Conservation (phyloP, 2,888 invertebrate species). For the Craniophora ligustri region DNA sequence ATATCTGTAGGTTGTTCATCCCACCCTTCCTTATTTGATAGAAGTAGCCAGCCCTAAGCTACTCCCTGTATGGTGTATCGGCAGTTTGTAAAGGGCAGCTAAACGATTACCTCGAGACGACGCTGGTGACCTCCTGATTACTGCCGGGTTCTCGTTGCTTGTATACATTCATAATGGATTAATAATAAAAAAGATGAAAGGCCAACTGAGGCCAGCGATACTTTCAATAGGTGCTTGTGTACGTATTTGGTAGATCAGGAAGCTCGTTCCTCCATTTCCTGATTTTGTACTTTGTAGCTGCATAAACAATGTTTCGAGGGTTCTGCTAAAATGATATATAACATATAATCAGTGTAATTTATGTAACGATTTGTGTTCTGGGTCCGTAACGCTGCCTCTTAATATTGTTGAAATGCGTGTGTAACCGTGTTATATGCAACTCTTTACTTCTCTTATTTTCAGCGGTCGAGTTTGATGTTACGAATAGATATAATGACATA, state of each 20-base stretch:
- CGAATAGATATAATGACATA: conserved; percentile 1
- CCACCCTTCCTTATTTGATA: conserved; percentile 18
- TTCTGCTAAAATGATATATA: conserved; percentile 20
- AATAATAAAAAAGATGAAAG: conserved; percentile 74
- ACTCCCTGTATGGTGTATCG: conserved; percentile 68
- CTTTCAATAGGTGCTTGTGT: conserved; percentile 63
- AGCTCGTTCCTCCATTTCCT: conserved; percentile 68
- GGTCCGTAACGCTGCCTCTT: conserved; percentile 10
- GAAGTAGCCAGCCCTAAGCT: conserved; percentile 48
- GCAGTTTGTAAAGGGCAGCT: conserved; percentile 72
- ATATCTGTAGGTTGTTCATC: conserved; percentile 19
- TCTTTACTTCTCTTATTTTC: conserved; percentile 30
- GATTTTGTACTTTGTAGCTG: conserved; percentile 40
- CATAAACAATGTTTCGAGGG: conserved; percentile 29
- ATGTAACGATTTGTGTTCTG: conserved; percentile 19
- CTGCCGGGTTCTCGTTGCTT: conserved; percentile 75
- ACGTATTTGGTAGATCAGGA: conserved; percentile 74
- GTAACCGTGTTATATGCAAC: conserved; percentile 8
- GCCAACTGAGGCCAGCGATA: conserved; percentile 66
- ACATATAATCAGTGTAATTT: conserved; percentile 10
- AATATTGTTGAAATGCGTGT: conserved; percentile 21
- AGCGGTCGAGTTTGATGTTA: conserved; percentile 20
- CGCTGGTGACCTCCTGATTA: conserved; percentile 68
- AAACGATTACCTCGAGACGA: conserved; percentile 73
- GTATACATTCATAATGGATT: conserved; percentile 66